phyloP scores from a whole-genome alignment of 2,113 vertebrate species.

The Crotalus helleri region DNA sequence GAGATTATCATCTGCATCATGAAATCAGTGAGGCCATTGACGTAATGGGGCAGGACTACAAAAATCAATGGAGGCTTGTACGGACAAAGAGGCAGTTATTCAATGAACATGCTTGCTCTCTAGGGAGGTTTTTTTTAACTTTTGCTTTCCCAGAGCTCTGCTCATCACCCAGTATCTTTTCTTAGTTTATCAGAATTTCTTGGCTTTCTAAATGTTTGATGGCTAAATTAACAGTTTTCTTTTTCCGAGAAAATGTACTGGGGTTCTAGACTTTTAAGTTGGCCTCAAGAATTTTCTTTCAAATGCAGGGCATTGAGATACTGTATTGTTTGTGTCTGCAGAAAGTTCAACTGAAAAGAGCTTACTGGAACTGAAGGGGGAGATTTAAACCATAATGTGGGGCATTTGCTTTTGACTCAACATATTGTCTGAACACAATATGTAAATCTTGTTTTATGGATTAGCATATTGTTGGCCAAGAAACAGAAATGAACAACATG shows the following conservation, averaged over 20 bases:
- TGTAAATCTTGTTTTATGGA: not conserved
- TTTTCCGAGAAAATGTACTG: not conserved
- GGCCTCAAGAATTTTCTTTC: not conserved
- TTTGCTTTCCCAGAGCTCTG: not conserved
- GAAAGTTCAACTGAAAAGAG: not conserved
- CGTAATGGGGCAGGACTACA: not conserved
- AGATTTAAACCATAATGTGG: not conserved
- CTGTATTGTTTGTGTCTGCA: not conserved
- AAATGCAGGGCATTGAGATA: not conserved
- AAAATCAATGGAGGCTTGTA: not conserved
- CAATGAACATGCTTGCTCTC: not conserved
- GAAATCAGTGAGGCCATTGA: not conserved
- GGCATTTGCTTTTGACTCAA: not conserved
- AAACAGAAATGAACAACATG: no score
- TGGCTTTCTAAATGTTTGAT: not conserved
- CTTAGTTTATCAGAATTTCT: not conserved
- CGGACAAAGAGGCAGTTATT: not conserved
- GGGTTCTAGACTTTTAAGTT: not conserved
- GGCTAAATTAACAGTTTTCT: not conserved
- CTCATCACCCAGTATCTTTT: not conserved
- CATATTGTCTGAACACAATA: not conserved
- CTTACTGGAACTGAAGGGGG: no score
- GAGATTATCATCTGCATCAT: not conserved
- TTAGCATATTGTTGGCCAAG: not conserved
- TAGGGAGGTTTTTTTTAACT: not conserved